Evolutionary conservation across 2,113 vertebrate species (phyloP).

Genomic region (Cyprinus carpio): DNA sequence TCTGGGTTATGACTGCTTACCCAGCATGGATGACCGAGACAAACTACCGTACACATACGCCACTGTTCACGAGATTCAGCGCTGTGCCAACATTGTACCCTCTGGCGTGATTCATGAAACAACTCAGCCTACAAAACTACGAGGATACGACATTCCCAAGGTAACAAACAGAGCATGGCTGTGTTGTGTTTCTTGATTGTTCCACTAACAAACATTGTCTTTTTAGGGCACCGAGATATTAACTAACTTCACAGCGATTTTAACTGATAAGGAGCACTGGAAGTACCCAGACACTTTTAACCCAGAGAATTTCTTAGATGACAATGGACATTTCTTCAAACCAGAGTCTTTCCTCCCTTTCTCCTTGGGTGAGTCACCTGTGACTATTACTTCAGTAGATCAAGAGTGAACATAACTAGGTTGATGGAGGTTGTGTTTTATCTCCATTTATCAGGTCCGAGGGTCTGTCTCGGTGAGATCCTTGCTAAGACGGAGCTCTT

Average conservation of each 20-base stretch:
- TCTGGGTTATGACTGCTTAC: conserved; percentile 43
- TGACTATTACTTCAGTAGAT: too few relatives aligned
- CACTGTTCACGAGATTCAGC: conserved; percentile 51
- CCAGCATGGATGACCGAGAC: conserved; percentile 46
- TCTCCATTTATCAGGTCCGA: too few relatives aligned
- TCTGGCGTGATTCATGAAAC: not conserved
- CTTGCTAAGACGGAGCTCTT: too few relatives aligned
- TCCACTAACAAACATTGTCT: not conserved
- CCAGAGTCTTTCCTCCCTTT: conserved; percentile 45
- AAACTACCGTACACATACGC: conserved; percentile 43
- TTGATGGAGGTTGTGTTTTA: too few relatives aligned
- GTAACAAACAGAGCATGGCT: not conserved
- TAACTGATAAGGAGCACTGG: conserved; percentile 71
- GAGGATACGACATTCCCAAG: conserved; percentile 45
- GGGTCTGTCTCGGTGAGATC: too few relatives aligned
- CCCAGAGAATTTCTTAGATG: conserved; percentile 74
- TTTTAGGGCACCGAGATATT: conserved; percentile 53
- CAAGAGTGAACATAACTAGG: too few relatives aligned
- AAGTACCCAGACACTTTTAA: conserved; percentile 75
- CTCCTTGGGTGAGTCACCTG: conserved; percentile 47
- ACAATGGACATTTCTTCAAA: conserved; percentile 49
- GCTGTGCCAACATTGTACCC: conserved; percentile 38
- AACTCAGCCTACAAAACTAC: conserved; percentile 36
- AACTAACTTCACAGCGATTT: conserved; percentile 66
- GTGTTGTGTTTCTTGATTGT: not conserved